Conservation (phyloP, 2,113 vertebrate species). For the Pithys albifrons region DNA sequence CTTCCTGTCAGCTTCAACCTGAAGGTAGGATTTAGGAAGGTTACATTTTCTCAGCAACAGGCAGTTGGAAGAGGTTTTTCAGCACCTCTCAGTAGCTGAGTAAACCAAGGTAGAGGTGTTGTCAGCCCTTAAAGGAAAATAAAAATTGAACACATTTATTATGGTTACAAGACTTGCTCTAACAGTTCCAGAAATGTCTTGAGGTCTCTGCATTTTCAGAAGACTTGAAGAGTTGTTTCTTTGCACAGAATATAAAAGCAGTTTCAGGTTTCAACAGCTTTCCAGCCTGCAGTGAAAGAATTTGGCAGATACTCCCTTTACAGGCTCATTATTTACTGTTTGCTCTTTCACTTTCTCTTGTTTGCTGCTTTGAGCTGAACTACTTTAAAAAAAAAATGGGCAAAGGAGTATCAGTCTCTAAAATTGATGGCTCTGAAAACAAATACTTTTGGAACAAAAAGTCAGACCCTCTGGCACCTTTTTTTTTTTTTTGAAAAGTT, state of each 20-base stretch:
- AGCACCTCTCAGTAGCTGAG: neutral
- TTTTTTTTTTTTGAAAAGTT: neutral
- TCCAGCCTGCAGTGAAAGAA: neutral
- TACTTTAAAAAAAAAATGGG: neutral
- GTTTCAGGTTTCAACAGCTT: conserved; percentile 47
- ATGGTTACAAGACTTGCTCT: neutral
- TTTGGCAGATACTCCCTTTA: conserved; percentile 30
- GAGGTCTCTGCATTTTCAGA: conserved; percentile 33
- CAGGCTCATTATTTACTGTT: conserved; percentile 46
- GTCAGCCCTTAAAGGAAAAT: conserved; percentile 18
- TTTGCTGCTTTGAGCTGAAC: conserved; percentile 37
- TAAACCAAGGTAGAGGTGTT: neutral
- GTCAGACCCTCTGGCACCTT: neutral
- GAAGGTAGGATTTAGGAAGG: conserved; percentile 63
- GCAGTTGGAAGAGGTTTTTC: conserved; percentile 31
- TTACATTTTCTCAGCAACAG: conserved; percentile 10
- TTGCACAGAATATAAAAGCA: neutral
- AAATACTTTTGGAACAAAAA: neutral
- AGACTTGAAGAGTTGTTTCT: conserved; percentile 24
- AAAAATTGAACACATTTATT: conserved; percentile 20
- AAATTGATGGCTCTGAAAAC: conserved; percentile 27
- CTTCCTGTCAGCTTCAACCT: conserved; percentile 54
- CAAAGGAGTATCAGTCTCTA: neutral
- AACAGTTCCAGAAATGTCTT: conserved; percentile 34
- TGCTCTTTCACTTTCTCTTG: conserved; percentile 23